These are phyloP conservation scores for Mus caroli DNA, from an alignment of 2,797 vertebrate species.

Conservation along the genomic window DNA sequence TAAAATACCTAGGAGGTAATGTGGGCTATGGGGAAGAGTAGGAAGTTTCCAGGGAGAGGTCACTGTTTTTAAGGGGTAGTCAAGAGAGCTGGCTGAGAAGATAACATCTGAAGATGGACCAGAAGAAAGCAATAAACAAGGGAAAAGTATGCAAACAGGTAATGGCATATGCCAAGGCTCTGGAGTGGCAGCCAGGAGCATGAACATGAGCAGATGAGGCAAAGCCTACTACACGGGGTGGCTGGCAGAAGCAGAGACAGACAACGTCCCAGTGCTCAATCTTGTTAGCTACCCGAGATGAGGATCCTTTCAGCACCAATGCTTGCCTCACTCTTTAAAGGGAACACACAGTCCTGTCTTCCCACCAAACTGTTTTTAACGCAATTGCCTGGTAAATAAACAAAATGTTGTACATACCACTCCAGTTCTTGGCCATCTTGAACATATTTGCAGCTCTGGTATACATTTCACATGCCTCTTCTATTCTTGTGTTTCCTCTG, in stretches of 20 bases:
- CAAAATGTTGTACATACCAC: constrained; percentile 90
- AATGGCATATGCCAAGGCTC: not conserved
- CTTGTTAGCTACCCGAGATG: not conserved
- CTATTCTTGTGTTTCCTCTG: constrained; percentile 97
- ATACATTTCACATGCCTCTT: constrained; percentile 99
- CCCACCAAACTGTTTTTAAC: constrained; percentile 52
- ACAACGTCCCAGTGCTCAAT: not conserved
- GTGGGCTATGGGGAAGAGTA: not conserved
- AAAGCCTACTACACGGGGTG: not conserved
- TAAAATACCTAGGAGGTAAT: not conserved
- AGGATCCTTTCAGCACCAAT: not conserved
- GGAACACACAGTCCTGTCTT: not conserved
- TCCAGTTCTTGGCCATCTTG: constrained; percentile 99
- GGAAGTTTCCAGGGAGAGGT: not conserved
- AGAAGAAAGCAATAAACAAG: not conserved
- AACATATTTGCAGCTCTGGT: constrained; percentile 99
- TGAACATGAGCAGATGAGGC: not conserved
- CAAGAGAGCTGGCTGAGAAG: not conserved
- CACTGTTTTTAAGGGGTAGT: not conserved
- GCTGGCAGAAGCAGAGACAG: constrained; percentile 10
- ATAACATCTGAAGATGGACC: not conserved
- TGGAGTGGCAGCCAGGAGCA: not conserved
- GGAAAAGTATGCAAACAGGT: not conserved
- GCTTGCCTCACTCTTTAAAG: not conserved
- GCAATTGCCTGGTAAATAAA: constrained; percentile 35